Evolutionary conservation across 2,888 invertebrate species (phyloP).

Genomic region (Dioctria linearis): DNA sequence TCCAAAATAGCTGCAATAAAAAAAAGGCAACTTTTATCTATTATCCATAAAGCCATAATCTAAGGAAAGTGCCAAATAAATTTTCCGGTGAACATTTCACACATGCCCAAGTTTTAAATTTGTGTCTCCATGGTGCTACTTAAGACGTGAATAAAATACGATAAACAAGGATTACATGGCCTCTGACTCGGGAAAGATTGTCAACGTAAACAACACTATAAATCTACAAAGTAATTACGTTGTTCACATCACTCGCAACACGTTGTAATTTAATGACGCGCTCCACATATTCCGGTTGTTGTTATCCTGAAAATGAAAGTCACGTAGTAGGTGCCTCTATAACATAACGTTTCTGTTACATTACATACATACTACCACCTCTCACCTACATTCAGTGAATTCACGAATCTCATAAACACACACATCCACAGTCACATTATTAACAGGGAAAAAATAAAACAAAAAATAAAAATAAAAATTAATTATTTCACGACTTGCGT

Average conservation of each 20-base stretch:
- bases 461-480: background rate
- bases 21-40: background rate
- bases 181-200: background rate
- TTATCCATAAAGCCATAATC: background rate
- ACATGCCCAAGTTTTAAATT: slow-evolving; percentile 3
- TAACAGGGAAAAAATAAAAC: background rate
- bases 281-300: background rate
- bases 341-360: no score
- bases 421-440: background rate
- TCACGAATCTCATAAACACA: background rate
- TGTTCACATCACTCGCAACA: slow-evolving; percentile 1
- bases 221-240: slow-evolving; percentile 10
- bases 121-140: background rate
- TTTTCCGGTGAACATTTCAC: background rate
- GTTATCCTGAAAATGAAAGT: slow-evolving; percentile 12
- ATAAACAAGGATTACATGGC: background rate
- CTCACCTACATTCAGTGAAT: no score
- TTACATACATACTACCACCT: no score
- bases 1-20: background rate
- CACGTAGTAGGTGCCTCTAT: background rate
- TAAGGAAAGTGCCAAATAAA: slow-evolving; percentile 6
- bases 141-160: background rate
- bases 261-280: background rate
- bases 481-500: background rate
- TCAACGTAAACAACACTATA: background rate